Conservation (phyloP, 1,140 invertebrate species). For the Piezodorus guildinii region DNA sequence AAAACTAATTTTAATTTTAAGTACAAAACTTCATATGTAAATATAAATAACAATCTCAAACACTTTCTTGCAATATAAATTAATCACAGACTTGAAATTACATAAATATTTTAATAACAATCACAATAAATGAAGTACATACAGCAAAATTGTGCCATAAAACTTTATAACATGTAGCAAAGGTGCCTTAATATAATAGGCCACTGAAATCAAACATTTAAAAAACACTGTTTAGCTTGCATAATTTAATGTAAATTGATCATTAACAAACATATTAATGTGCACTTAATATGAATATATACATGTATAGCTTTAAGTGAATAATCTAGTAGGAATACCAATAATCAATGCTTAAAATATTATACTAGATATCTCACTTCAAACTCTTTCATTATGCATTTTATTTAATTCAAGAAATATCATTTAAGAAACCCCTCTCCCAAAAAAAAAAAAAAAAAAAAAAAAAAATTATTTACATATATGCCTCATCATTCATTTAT, state of each 20-base stretch:
- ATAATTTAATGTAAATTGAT: background rate
- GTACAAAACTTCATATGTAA: constrained; percentile 5
- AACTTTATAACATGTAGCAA: background rate
- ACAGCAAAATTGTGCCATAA: background rate
- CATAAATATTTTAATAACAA: background rate
- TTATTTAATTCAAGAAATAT: too few species aligned
- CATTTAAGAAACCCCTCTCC: too few species aligned
- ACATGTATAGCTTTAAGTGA: too few species aligned
- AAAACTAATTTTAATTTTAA: background rate
- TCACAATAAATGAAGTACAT: background rate
- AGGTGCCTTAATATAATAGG: background rate
- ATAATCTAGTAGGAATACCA: too few species aligned
- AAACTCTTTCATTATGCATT: too few species aligned
- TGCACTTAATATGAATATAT: too few species aligned
- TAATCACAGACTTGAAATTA: constrained; percentile 9
- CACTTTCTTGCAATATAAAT: background rate
- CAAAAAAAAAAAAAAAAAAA: too few species aligned
- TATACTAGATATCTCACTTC: too few species aligned
- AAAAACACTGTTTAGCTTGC: background rate
- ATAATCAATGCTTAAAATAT: too few species aligned
- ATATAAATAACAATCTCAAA: constrained; percentile 10
- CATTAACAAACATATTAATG: too few species aligned
- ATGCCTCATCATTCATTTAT: too few species aligned
- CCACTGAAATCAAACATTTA: background rate
- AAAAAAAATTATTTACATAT: too few species aligned